Evolutionary conservation across 2,888 invertebrate genomes (phyloP), one percentile per base, ranked within the genome.

Genomic region (Microdon myrmicae): DNA sequence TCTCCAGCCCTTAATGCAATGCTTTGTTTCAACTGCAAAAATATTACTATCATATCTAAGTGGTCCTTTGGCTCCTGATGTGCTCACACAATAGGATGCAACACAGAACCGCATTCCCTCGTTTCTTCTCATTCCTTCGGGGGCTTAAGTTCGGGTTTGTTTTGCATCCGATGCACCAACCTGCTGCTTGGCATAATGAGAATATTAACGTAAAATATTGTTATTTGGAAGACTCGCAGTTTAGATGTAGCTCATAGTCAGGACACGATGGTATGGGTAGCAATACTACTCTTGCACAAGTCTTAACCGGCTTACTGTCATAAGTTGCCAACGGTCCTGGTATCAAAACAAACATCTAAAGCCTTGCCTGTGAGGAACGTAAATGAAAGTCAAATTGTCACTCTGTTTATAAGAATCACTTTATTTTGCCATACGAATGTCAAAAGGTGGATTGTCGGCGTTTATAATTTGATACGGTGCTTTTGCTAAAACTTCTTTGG

Each of bases 21-120:
- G 64, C 64, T 64, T 64, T 64, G 64, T 64, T 64, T 64, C 64
- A 64, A 64, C 64, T 56, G 64, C 64, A 64, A 64, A 64, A 64
- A 64, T 64, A 64, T 64, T 64, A 64, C 64, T 64, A 64, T 64
- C 64, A 64, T 64, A 64, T 64, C 64, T 64, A 64, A 64, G 64
- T 64, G 64, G 35, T 64, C 64, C 64, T 64, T 64, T 64, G 58
- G 58, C 58, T 64, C 64, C 47, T 64, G 64, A 64, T 64, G 64
- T 64, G 64, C 47, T 35, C 58, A 64, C 43, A 64, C 64, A 64
- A 64, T 53, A 64, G 64, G 51, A 64, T 64, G 58, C 64, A 64
- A 58, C 64, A 47, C 51, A n/a, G n/a, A n/a, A 41, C 64, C 58
- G 58, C 64, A 64, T 64, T 56, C 61, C 48, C 61, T 44, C 48